Evolutionary conservation across 2,113 vertebrate species (phyloP), one percentile per base, ranked within the genome.

Genomic region (Candoia aspera): DNA sequence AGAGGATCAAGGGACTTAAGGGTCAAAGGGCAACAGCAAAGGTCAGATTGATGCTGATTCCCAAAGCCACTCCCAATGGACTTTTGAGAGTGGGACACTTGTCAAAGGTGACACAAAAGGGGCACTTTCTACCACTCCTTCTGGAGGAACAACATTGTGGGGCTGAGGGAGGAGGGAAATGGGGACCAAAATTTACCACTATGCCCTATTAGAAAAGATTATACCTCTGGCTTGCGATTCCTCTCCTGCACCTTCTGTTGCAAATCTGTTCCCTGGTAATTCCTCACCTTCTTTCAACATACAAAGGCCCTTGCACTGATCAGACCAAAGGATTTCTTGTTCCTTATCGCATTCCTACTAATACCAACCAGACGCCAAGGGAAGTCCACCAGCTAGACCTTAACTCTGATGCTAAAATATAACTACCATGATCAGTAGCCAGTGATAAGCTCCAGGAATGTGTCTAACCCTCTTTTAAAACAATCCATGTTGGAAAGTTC

Each of bases 121-220:
- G 95, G 91, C 95, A 93, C 95, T 95, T 94, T 95, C 93, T 94
- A 94, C 5, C 86, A 29, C 23, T 62, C 42, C 0, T 92, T 68
- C 24, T 49, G 26, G 46, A 49, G 24, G 24, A 79, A 79, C 33
- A 79, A 79, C 3, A 23, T 9, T 79, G 17, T 79, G 17, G 68
- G 17, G n/a, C 4, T 49, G 4, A 49, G 68, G 5, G 29, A 13
- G 1, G 33, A 9, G 29, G 8, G 1, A 1, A 21, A 19, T 37
- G 17, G 84, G 8, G 17, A 33, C 17, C 53, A 87, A n/a, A 87
- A 87, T 87, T 57, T 5, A 33, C n/a, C 46, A 86, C 49, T 29
- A 29, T 49, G 49, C 21, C 84, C 37, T 86, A 29, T 3, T 3
- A 54, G 85, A 54, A 86, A 57, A 55, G 53, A 54, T 55, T 26